These are phyloP conservation scores for Heliconius charithonia DNA, from an alignment of 2,888 invertebrate genomes.

Conservation along the genomic window DNA sequence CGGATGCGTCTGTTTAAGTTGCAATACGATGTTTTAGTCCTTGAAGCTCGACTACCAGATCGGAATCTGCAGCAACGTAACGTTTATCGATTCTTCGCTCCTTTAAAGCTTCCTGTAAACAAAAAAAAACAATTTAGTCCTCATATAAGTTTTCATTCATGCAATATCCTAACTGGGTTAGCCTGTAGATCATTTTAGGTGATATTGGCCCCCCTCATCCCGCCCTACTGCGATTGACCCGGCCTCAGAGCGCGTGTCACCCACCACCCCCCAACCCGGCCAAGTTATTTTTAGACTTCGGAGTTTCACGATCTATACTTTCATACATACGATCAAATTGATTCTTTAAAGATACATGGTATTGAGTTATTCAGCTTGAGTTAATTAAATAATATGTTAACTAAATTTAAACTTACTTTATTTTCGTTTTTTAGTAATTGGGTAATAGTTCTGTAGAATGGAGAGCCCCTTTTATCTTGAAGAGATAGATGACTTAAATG, in stretches of 20 bases:
- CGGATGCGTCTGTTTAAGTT: conserved; percentile 76
- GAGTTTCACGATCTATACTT: conserved; percentile 63
- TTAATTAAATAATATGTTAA: conserved; percentile 30
- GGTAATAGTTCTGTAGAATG: conserved; percentile 81
- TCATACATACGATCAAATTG: conserved; percentile 54
- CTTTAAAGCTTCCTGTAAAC: conserved; percentile 67
- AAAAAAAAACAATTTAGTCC: conserved; percentile 46
- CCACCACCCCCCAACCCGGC: conserved; percentile 75
- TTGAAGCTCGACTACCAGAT: conserved; percentile 85
- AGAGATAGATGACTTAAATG: conserved; percentile 62
- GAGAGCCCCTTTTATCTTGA: conserved; percentile 60
- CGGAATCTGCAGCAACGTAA: conserved; percentile 86
- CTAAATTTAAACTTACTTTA: conserved; percentile 76
- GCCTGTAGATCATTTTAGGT: conserved; percentile 52
- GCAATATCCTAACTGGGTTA: conserved; percentile 49
- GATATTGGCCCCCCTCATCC: conserved; percentile 54
- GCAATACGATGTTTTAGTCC: conserved; percentile 85
- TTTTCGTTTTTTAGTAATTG: conserved; percentile 76
- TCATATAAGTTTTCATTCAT: conserved; percentile 45
- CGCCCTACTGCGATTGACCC: conserved; percentile 72
- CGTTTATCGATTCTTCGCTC: conserved; percentile 84
- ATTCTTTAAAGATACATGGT: conserved; percentile 34
- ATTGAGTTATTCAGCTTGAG: neutral
- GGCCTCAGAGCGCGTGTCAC: conserved; percentile 76
- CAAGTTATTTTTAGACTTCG: conserved; percentile 80